phyloP scores from a whole-genome alignment of 2,113 vertebrate genomes.

The Indicator maculatus region DNA sequence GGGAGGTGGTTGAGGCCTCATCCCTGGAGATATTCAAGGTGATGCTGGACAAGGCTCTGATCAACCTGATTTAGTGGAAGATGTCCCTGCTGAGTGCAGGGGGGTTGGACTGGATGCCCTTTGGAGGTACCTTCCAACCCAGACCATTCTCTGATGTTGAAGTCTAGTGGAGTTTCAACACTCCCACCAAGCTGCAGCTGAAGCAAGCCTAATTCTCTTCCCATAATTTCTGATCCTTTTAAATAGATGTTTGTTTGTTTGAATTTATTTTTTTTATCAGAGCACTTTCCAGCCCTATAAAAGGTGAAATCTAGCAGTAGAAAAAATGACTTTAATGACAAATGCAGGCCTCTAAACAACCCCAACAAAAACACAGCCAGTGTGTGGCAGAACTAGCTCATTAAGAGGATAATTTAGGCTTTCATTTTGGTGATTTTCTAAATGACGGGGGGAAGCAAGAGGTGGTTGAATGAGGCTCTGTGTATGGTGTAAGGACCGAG shows the following conservation, averaged over 20 bases:
- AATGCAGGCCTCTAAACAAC: not conserved
- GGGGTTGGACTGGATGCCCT: too few relatives aligned
- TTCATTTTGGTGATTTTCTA: not conserved
- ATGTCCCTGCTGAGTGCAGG: too few relatives aligned
- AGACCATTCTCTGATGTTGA: not conserved
- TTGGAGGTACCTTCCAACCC: too few relatives aligned
- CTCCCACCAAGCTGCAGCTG: not conserved
- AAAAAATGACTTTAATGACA: not conserved
- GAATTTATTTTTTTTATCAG: not conserved
- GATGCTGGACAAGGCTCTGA: too few relatives aligned
- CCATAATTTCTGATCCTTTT: not conserved
- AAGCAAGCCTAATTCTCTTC: not conserved
- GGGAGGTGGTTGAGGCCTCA: too few relatives aligned
- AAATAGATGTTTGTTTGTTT: not conserved
- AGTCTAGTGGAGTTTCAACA: not conserved
- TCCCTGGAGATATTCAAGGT: too few relatives aligned
- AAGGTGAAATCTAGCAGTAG: not conserved
- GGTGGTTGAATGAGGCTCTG: not conserved
- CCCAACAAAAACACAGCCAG: not conserved
- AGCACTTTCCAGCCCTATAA: not conserved
- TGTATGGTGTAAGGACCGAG: fast-evolving
- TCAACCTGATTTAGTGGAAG: too few relatives aligned
- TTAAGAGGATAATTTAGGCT: not conserved
- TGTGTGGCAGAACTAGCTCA: not conserved
- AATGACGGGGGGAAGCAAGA: not conserved